These are phyloP conservation scores for Kuschelorhynchus macadamiae DNA, from an alignment of 2,888 invertebrate genomes.

Conservation along the genomic window DNA sequence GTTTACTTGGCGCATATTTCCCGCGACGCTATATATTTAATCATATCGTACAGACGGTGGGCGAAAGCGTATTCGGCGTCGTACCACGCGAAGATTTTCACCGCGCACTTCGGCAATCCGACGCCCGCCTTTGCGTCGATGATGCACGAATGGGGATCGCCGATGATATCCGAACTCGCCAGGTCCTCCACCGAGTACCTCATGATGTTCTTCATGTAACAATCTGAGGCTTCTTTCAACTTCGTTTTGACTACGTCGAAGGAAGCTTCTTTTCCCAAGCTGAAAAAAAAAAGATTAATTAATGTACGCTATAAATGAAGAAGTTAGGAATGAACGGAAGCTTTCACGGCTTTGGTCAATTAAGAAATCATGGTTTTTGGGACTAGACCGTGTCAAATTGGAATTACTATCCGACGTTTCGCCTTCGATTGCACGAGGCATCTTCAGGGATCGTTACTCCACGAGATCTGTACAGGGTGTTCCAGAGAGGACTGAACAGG, in stretches of 20 bases:
- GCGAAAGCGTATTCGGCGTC: conserved; percentile 53
- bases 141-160: conserved; percentile 52
- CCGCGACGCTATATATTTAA: conserved; percentile 66
- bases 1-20: conserved; percentile 48
- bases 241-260: conserved; percentile 44
- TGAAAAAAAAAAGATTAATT: conserved; percentile 19
- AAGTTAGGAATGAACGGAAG: no score
- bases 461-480: no score
- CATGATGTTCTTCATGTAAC: conserved; percentile 51
- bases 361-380: no score
- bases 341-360: no score
- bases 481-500: no score
- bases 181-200: conserved; percentile 45
- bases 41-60: conserved; percentile 64
- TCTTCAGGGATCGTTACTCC: no score
- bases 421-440: no score
- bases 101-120: conserved; percentile 42
- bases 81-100: conserved; percentile 55
- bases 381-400: no score
- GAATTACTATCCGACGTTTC: no score
- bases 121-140: conserved; percentile 50
- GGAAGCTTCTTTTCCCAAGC: conserved; percentile 49
- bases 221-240: conserved; percentile 52
- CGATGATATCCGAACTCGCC: conserved; percentile 53
- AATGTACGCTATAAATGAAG: no score